These are phyloP conservation scores for Odontophorus gujanensis DNA, from an alignment of 2,113 vertebrate species.

Conservation along the genomic window DNA sequence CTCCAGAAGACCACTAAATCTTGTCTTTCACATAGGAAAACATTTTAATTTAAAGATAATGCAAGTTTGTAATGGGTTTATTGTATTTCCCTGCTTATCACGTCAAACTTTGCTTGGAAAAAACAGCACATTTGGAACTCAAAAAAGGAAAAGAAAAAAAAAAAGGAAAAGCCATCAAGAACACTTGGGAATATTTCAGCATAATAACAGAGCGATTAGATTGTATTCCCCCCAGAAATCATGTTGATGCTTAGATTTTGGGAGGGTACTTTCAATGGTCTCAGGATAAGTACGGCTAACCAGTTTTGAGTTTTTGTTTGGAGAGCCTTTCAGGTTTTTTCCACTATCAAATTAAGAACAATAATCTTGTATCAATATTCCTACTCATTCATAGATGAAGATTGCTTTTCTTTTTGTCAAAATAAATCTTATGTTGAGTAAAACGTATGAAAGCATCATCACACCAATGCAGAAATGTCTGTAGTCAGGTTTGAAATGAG, in stretches of 20 bases:
- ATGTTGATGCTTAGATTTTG: background rate
- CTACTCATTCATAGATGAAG: background rate
- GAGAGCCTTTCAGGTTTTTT: background rate
- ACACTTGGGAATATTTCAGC: background rate
- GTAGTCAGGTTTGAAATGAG: background rate
- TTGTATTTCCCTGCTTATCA: background rate
- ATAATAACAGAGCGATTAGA: background rate
- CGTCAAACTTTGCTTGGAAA: background rate
- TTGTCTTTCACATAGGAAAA: background rate
- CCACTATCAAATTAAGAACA: background rate
- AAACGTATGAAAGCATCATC: background rate
- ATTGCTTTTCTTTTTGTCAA: background rate
- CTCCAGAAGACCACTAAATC: conserved; percentile 26
- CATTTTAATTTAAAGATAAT: background rate
- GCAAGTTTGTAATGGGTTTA: background rate
- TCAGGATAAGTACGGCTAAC: background rate
- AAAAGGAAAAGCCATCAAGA: background rate
- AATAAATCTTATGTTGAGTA: background rate
- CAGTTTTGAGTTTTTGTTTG: background rate
- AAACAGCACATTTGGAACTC: background rate
- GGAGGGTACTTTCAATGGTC: background rate
- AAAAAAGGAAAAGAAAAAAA: background rate
- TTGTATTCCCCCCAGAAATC: background rate
- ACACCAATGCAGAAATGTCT: background rate
- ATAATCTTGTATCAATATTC: background rate